Evolutionary conservation across 1,140 invertebrate species (phyloP), one percentile per base, ranked within the genome.

Genomic region (Protaetia brevitarsis): DNA sequence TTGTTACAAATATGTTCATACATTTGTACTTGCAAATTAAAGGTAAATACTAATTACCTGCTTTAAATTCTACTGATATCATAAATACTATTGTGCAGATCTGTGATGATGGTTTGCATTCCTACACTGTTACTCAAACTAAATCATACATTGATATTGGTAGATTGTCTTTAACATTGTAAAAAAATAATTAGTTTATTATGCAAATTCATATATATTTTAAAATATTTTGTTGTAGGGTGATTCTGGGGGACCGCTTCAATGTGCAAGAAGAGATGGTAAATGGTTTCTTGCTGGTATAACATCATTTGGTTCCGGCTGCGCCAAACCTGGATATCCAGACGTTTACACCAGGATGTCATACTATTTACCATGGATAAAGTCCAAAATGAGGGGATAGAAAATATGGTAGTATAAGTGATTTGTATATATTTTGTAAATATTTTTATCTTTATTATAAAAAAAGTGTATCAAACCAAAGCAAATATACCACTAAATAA

Each of bases 221-320:
- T 10, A n/a, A 10, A 27, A 10, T 27, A 8, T 30, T 31, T 29
- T 11, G 26, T 81, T 81, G 36, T 78, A 92, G 89, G 92, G 92
- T 10, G 92, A 94, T 78, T 93, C 91, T 2, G 92, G 92, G 1
- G 92, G 92, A 1, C 93, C 93, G 0, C 77, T 95, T 3, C 92
- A 94, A 76, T 94, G 92, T 27, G 76, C 85, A 0, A 78, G 79
- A 0, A 82, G 83, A 31, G 88, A 94, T 64, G 92, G 92, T 0
- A 85, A 87, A 7, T 96, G 93, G 93, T 91, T 92, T 74, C 80
- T 96, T 11, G 89, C 88, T 0, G 94, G 94, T 0, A 88, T 96
- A 3, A 95, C 92, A 0, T 94, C 92, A 0, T 95, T 95, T 74
- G 94, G 94, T 0, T 94, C 92, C 0, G 92, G 93, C 23, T 96